Evolutionary conservation across 2,888 invertebrate genomes (phyloP).

Genomic region (Drosophila acutilabella): DNA sequence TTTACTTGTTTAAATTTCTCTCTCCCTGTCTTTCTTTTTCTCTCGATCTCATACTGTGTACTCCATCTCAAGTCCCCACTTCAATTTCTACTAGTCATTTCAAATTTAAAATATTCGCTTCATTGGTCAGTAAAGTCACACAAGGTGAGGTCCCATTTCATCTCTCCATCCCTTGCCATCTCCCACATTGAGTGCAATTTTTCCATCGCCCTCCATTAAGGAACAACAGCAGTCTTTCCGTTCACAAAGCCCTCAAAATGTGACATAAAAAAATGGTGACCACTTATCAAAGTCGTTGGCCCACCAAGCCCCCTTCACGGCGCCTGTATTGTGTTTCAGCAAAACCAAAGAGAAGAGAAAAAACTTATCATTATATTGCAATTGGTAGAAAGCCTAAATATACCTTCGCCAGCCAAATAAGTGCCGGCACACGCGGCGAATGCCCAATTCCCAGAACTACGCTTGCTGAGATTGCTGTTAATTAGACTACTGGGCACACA

Average conservation of each 20-base stretch:
- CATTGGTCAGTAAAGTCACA: conserved; percentile 64
- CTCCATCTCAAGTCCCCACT: conserved; percentile 1
- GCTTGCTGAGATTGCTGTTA: conserved; percentile 56
- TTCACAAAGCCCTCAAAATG: conserved; percentile 58
- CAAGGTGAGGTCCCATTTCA: neutral
- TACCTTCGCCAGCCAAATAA: conserved; percentile 18
- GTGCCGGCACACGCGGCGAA: conserved; percentile 50
- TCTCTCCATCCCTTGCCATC: neutral
- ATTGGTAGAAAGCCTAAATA: conserved; percentile 26
- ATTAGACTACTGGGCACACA: conserved; percentile 31
- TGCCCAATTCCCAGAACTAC: conserved; percentile 53
- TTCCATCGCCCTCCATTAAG: too few relatives aligned
- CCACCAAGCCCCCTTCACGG: neutral
- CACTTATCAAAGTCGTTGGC: conserved; percentile 67
- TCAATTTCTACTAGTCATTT: conserved; percentile 67
- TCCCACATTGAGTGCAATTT: neutral
- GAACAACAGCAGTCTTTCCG: conserved; percentile 20
- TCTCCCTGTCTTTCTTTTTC: neutral
- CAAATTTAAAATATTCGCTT: conserved; percentile 78
- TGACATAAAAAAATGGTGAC: conserved; percentile 77
- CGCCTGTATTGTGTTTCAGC: neutral
- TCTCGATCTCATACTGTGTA: neutral
- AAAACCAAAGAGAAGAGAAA: conserved; percentile 6
- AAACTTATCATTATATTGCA: conserved; percentile 59
- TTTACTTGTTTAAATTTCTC: too few relatives aligned